Percentiles rank a stretch among this genome's conserved stretches.
Evolutionary conservation across 1,140 invertebrate species (phyloP).

Genomic region (Apocrypta bakeri): DNA sequence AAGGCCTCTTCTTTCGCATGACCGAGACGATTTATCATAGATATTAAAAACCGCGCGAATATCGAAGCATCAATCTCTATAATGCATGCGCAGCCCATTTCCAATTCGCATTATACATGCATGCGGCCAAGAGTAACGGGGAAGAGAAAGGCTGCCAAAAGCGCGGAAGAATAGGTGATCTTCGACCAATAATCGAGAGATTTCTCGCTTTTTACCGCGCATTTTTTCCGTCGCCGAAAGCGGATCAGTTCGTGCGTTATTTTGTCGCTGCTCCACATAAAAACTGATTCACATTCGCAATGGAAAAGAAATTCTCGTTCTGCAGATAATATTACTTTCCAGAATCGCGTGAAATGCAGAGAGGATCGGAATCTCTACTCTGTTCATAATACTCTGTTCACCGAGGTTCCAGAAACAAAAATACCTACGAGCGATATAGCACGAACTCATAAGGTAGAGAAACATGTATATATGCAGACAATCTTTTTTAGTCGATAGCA

Average conservation of each 20-base stretch:
- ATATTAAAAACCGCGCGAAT: slow-evolving; percentile 42
- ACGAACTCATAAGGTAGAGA: no score
- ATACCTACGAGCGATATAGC: no score
- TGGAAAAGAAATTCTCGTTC: no score
- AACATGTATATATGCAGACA: no score
- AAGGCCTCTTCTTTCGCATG: background rate
- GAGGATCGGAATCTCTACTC: no score
- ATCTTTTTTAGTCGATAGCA: no score
- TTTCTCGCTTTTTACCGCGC: background rate
- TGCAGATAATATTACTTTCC: no score
- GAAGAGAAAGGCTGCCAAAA: background rate
- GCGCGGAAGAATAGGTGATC: background rate
- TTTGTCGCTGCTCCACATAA: background rate
- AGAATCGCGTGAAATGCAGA: no score
- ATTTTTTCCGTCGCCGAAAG: background rate
- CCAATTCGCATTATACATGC: slow-evolving; percentile 15
- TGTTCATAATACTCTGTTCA: no score
- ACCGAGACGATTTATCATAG: slow-evolving; percentile 50
- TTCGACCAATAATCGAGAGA: background rate
- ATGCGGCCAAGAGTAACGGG: background rate
- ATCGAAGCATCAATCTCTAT: slow-evolving; percentile 30
- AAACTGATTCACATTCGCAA: no score
- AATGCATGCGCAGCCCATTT: slow-evolving; percentile 21
- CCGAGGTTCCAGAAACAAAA: no score
- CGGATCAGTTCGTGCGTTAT: no score